A percentile compares a stretch with the other conserved stretches of the same genome.
Evolutionary conservation across 2,888 invertebrate species (phyloP).

Genomic region (Peribatodes rhomboidaria): DNA sequence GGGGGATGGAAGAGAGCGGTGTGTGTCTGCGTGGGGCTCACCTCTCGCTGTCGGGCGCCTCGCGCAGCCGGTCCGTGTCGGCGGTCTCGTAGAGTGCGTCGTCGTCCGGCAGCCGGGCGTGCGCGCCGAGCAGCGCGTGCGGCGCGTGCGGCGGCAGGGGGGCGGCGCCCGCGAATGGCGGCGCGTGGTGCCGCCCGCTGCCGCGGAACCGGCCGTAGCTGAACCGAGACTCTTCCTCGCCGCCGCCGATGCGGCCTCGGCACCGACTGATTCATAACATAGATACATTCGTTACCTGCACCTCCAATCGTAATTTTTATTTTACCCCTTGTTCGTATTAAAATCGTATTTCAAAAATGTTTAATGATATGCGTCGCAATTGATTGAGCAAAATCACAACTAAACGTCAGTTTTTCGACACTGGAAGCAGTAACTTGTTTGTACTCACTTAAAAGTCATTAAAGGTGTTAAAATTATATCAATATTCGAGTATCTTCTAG

Average conservation of each 20-base stretch:
- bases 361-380: too few species aligned
- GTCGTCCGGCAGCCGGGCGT: conserved; percentile 88
- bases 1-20: conserved; percentile 2
- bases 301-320: neutral
- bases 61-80: conserved; percentile 89
- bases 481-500: too few species aligned
- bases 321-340: neutral
- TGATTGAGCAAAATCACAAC: too few species aligned
- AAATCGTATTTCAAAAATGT: too few species aligned
- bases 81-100: conserved; percentile 96
- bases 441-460: too few species aligned
- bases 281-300: neutral
- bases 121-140: conserved; percentile 76
- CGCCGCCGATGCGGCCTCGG: conserved; percentile 68
- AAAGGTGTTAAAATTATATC: too few species aligned
- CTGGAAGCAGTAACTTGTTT: too few species aligned
- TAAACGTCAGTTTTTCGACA: too few species aligned
- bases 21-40: conserved; percentile 73
- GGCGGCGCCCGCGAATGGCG: conserved; percentile 71
- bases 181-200: conserved; percentile 70
- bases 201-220: conserved; percentile 89
- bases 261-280: conserved; percentile 79
- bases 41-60: conserved; percentile 96
- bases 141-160: conserved; percentile 73
- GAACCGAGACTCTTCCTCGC: conserved; percentile 91